Evolutionary conservation across 2,888 invertebrate species (phyloP), one percentile per base, ranked within the genome.

Genomic region (Drosophila diplacantha): DNA sequence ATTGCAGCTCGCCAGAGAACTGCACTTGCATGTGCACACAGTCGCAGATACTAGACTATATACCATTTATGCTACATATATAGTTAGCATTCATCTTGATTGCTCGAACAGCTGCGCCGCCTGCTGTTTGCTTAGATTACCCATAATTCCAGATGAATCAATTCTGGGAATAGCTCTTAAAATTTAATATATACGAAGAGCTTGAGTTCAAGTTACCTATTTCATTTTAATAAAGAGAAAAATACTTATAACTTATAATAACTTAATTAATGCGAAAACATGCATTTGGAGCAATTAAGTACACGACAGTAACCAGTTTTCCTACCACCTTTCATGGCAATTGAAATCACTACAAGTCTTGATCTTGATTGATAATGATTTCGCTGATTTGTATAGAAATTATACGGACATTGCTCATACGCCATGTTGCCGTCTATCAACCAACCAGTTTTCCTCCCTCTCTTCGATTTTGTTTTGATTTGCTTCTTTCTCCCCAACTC

Each of bases 71-170:
- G 53, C 41, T 53, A 24, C 62, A 51, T 63, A 24, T 64, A 51
- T 63, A 61, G 56, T 53, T 61, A 50, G 64, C 54, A 61, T 77
- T 74, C 73, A 82, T 82, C 81, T 82, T 70, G 83, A 78, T 78
- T 80, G 78, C 73, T 57, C 58, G 69, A 76, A 70, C 77, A 74
- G 76, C 76, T 72, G 69, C 63, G 56, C 39, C 34, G 72, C 62
- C 75, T 66, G 70, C 58, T 68, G 61, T 63, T 53, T 57, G 44
- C 35, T 53, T 64, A 54, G 69, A 62, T 66, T 73, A 34, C 16
- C 35, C 37, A 51, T 26, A 32, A 34, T 70, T 70, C 61, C 35
- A 41, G 51, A 16, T 63, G 62, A 50, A 72, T 62, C 41, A 67
- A 62, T 59, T 57, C 58, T 38, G 6, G 29, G 37, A 59, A 57